phyloP scores from a whole-genome alignment of 2,888 invertebrate genomes.

The Dryobota labecula region DNA sequence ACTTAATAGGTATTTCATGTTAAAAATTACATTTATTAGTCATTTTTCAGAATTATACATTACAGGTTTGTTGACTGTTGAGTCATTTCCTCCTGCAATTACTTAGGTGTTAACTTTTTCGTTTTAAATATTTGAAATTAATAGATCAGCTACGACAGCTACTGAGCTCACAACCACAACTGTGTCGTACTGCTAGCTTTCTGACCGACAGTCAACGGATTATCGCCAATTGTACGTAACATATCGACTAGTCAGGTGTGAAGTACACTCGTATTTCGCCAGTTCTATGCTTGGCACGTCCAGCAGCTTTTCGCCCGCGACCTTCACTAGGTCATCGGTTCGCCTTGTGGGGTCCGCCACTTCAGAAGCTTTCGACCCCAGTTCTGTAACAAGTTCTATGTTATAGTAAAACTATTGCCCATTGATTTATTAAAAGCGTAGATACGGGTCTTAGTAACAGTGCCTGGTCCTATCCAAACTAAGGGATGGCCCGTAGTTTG shows the following conservation, averaged over 20 bases:
- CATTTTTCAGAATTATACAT: slow-evolving; percentile 18
- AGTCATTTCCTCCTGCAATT: background rate
- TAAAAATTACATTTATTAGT: slow-evolving; percentile 3
- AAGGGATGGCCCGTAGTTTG: too few relatives aligned
- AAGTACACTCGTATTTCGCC: background rate
- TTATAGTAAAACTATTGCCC: background rate
- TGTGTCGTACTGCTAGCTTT: background rate
- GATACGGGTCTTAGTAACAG: too few relatives aligned
- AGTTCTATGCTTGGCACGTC: background rate
- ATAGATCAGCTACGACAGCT: too few relatives aligned
- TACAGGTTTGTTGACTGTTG: background rate
- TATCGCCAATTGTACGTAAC: background rate
- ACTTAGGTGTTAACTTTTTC: background rate
- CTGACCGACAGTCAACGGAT: background rate
- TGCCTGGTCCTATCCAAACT: too few relatives aligned
- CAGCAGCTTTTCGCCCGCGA: background rate
- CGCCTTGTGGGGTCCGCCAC: background rate
- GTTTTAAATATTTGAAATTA: background rate
- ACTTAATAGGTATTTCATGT: slow-evolving; percentile 1
- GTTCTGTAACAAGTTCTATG: background rate
- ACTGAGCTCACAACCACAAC: background rate
- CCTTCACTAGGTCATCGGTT: background rate
- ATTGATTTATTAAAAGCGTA: too few relatives aligned
- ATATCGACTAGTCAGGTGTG: background rate
- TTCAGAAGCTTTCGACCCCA: background rate